Conservation (phyloP, 2,888 invertebrate species). For the Anthrax anthrax region DNA sequence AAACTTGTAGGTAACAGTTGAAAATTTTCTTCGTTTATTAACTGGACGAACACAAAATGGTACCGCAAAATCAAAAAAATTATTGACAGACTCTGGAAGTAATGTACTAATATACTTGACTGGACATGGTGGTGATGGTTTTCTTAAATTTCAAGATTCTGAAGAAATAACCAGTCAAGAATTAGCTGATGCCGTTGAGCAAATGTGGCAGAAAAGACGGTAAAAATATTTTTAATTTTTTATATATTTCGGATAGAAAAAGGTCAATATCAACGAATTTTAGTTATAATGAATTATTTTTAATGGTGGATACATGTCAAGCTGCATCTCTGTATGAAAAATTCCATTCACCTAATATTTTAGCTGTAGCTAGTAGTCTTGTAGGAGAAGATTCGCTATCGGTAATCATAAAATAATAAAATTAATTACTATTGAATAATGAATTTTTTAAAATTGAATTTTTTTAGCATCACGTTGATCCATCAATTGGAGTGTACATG, state of each 20-base stretch:
- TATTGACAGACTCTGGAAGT: conserved; percentile 91
- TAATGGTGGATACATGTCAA: conserved; percentile 98
- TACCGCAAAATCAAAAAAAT: conserved; percentile 86
- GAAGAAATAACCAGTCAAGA: conserved; percentile 98
- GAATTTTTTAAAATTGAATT: conserved; percentile 34
- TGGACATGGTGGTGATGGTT: conserved; percentile 96
- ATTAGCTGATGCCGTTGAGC: conserved; percentile 94
- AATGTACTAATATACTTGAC: conserved; percentile 97
- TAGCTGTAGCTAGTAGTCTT: conserved; percentile 92
- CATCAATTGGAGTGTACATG: conserved; percentile 96
- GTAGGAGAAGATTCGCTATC: conserved; percentile 98
- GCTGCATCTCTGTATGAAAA: conserved; percentile 97
- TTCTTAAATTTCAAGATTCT: conserved; percentile 97
- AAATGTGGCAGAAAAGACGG: conserved; percentile 99
- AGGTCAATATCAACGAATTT: conserved; percentile 16
- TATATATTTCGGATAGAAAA: too few relatives aligned
- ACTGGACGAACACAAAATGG: conserved; percentile 86
- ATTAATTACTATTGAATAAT: background rate
- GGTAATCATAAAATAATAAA: conserved; percentile 40
- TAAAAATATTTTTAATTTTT: conserved; percentile 21
- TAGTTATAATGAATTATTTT: conserved; percentile 94
- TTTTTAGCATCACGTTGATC: conserved; percentile 88
- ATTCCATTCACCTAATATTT: conserved; percentile 95
- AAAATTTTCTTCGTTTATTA: conserved; percentile 91
- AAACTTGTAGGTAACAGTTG: conserved; percentile 78